Evolutionary conservation across 2,113 vertebrate species (phyloP).

Genomic region (Gracilinanus agilis): DNA sequence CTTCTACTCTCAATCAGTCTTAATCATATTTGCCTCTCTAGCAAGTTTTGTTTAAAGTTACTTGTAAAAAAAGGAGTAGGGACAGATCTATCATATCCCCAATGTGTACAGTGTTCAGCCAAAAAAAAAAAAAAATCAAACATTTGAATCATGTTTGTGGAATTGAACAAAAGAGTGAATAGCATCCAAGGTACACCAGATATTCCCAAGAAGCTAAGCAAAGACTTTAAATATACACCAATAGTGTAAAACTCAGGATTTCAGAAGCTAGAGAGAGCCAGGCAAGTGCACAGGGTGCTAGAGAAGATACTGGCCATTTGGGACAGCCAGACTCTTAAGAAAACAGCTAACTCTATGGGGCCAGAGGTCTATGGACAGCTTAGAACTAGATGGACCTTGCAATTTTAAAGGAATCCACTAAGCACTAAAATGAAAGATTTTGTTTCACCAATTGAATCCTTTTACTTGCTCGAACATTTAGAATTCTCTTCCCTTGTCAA

Average conservation of each 20-base stretch:
- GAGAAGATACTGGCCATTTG: not conserved
- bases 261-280: not conserved
- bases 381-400: not conserved
- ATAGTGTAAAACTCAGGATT: not conserved
- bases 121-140: not conserved
- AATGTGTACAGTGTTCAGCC: not conserved
- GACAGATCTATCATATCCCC: not conserved
- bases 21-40: not conserved
- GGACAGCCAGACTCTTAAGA: too few relatives aligned
- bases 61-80: not conserved
- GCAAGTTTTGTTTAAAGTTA: not conserved
- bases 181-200: not conserved
- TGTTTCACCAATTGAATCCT: not conserved
- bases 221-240: not conserved
- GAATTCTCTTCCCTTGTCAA: not conserved
- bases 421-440: not conserved
- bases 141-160: not conserved
- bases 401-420: not conserved
- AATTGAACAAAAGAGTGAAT: not conserved
- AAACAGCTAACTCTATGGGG: not conserved
- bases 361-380: not conserved
- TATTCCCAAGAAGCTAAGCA: not conserved
- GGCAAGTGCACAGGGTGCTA: not conserved
- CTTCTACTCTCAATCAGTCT: not conserved
- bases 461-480: not conserved